Evolutionary conservation across 92 coral and sea anemone genomes (phyloP), one percentile per base, ranked within the genome.

Genomic region (Actinernus sp.): DNA sequence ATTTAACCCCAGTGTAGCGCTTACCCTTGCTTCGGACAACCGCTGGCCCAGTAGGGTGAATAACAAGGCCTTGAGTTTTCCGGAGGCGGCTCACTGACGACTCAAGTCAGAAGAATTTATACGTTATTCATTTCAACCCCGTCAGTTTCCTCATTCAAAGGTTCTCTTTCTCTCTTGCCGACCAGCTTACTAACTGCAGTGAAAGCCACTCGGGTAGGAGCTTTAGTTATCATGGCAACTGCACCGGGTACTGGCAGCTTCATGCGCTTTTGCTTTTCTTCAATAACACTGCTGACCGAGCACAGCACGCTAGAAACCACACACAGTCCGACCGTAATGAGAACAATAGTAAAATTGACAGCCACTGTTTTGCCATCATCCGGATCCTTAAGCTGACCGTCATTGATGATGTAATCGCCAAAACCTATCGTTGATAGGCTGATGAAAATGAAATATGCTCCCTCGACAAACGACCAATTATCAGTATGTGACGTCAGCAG

Each of bases 391-490:
- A 86, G 71, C 58, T 83, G 85, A n/a, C 98, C 98, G 33, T 90
- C 71, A 70, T 93, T 93, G 51, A 93, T 73, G 66, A 93, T 74
- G 89, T 83, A 93, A 62, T 93, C 98, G 24, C 98, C 98, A 54
- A 93, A 93, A 1, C 98, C 98, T 28, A 93, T 93, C 28, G 98
- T 93, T 8, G 98, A 85, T 24, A 93, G 78, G 45, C 97, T 93
- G 28, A 93, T 92, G 38, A 93, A 90, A 0, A 77, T 90, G 85
- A 93, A 93, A 44, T 93, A 93, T 52, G 67, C 71, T 2, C 98
- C 98, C 61, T 93, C 98, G 23, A 83, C 70, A 63, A 93, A 82
- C 10, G 94, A 61, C 98, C 98, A 93, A 28, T 74, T 78, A 39
- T 93, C 98, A n/a, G 97, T 86, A 69, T 83, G 86, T 37, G 91